Evolutionary conservation across 2,888 invertebrate species (phyloP), one percentile per base, ranked within the genome.

Genomic region (Anthophora plumipes): DNA sequence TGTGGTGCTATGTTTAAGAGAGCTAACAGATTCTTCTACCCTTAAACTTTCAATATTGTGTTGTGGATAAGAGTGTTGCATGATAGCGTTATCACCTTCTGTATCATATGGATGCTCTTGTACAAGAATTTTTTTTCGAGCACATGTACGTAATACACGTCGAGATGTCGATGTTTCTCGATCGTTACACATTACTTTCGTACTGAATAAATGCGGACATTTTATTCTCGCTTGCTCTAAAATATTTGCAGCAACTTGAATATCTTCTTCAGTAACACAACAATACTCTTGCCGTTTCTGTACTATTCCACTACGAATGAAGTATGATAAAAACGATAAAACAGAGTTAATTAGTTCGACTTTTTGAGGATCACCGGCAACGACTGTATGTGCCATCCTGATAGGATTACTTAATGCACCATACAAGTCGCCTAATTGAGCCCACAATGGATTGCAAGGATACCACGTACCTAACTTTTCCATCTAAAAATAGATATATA

Each of bases 361-460:
- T 91, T 96, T 96, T 68, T 95, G 95, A 9, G 95, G 93, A 43
- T 92, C 89, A 14, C 97, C 97, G 43, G 96, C 95, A 84, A 98
- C 95, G 69, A 98, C 95, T 6, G 98, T 98, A 82, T 96, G 96
- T 0, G 97, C 96, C 50, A 97, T 94, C 92, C 96, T 96, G 0
- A 96, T 95, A 0, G 98, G 97, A 92, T 95, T 95, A 1, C 97
- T 98, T 57, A 97, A 95, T 68, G 96, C 97, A n/a, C 98, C 98
- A 91, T 96, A 97, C 39, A 98, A 94, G 92, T 98, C 98, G 46
- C 96, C 96, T 82, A 98, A 94, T 90, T 98, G 98, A 0, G 97
- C 97, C 98, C 98, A 98, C 0, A 98, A 93, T 0, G 98, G 97
- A 94, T 98, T 98, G 93, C 97, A 98, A 0, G 97, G 97, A 91